Percentiles rank a stretch among this genome's conserved stretches.
These are phyloP conservation scores for Pyrocephalus nanus DNA, from an alignment of 2,797 vertebrate genomes.

Conservation along the genomic window DNA sequence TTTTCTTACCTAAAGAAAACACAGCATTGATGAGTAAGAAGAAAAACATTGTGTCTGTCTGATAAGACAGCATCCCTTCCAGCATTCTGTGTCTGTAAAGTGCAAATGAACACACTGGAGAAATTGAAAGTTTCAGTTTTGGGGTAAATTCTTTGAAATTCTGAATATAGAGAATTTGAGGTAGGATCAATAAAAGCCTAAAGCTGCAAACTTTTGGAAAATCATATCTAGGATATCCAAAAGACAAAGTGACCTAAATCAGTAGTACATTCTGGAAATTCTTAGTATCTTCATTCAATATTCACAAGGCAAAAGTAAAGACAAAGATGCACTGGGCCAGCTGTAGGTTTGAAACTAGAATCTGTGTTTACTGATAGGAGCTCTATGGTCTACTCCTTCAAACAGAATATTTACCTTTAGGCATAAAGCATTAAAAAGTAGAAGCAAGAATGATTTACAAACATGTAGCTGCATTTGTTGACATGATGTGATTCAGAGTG, in stretches of 20 bases:
- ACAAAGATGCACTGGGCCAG: not conserved
- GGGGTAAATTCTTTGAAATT: constrained; percentile 13
- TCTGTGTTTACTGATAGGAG: not conserved
- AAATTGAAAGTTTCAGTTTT: not conserved
- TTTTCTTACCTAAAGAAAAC: constrained; percentile 17
- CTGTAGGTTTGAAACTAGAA: not conserved
- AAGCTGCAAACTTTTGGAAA: not conserved
- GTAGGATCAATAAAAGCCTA: not conserved
- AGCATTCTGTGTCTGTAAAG: not conserved
- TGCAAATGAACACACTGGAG: not conserved
- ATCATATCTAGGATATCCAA: not conserved
- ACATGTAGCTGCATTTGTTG: not conserved
- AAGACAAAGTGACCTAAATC: not conserved
- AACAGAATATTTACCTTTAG: not conserved
- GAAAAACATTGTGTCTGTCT: not conserved
- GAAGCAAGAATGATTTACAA: not conserved
- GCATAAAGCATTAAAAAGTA: not conserved
- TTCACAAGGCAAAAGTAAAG: not conserved
- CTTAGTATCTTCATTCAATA: not conserved
- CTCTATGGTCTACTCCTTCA: not conserved
- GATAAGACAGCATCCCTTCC: constrained; percentile 24
- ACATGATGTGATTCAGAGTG: not conserved
- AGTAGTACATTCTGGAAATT: not conserved
- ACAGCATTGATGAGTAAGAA: not conserved
- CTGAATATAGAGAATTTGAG: not conserved